Conservation (phyloP, 2,888 invertebrate species). For the Melipona beecheii region DNA sequence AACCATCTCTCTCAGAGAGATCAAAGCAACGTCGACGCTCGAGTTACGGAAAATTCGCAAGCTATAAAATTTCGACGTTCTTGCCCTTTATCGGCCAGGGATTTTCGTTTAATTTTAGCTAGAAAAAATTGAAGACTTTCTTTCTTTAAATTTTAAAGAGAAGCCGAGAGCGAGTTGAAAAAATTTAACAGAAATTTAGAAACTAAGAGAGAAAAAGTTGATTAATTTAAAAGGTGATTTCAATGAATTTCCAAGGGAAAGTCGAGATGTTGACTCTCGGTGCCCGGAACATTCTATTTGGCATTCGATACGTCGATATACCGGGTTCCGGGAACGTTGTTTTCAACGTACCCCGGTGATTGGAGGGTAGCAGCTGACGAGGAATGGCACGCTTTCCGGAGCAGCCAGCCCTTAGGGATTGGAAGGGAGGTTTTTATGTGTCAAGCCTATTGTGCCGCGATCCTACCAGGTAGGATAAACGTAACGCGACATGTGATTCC, state of each 20-base stretch:
- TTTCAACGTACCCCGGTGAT: slow-evolving; percentile 59
- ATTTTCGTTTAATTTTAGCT: no score
- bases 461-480: slow-evolving; percentile 60
- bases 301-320: slow-evolving; percentile 55
- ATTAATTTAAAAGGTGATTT: background rate
- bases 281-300: slow-evolving; percentile 34
- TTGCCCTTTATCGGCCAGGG: no score
- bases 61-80: no score
- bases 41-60: background rate
- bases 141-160: no score
- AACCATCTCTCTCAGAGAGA: slow-evolving; percentile 4
- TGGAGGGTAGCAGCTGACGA: slow-evolving; percentile 70
- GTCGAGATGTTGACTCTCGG: slow-evolving; percentile 34
- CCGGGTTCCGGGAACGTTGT: slow-evolving; percentile 49
- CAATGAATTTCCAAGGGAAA: background rate
- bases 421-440: slow-evolving; percentile 63
- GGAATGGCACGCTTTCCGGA: slow-evolving; percentile 75
- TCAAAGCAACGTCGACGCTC: no score
- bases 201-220: no score
- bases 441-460: slow-evolving; percentile 56
- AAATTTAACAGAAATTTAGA: no score
- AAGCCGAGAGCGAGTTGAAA: no score
- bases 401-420: slow-evolving; percentile 51
- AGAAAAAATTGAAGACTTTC: no score
- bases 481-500: slow-evolving; percentile 72